These are phyloP conservation scores for Hycleus phaleratus DNA, from an alignment of 1,140 invertebrate genomes.

Conservation along the genomic window DNA sequence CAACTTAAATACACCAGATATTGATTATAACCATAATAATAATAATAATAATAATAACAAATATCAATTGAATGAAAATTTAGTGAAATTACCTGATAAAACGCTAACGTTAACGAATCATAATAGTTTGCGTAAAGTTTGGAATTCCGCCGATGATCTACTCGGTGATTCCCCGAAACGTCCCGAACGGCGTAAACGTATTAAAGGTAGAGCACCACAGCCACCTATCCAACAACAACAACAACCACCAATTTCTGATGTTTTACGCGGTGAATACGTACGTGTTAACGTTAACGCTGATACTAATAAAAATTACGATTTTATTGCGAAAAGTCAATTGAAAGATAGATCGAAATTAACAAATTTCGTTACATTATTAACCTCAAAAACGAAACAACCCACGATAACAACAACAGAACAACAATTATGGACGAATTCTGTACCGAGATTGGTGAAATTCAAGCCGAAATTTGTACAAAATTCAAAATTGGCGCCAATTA, in stretches of 20 bases:
- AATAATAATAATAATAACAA: background rate
- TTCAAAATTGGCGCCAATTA: too few relatives aligned
- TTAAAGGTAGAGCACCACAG: conserved; percentile 29
- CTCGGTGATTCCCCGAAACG: conserved; percentile 30
- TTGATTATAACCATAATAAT: background rate
- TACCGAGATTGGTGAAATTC: conserved; percentile 29
- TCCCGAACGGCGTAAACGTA: conserved; percentile 32
- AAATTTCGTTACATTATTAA: conserved; percentile 21
- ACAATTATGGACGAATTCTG: conserved; percentile 33
- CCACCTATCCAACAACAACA: conserved; percentile 16
- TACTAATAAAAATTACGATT: conserved; percentile 15
- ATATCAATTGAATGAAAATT: background rate
- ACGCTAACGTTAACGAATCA: background rate
- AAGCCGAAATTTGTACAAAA: background rate
- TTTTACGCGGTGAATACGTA: conserved; percentile 36
- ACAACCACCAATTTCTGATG: conserved; percentile 18
- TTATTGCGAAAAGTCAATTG: conserved; percentile 23
- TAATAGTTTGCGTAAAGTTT: conserved; percentile 29
- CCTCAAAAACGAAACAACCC: conserved; percentile 18
- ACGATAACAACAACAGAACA: conserved; percentile 16
- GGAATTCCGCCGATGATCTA: conserved; percentile 36
- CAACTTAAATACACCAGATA: conserved; percentile 35
- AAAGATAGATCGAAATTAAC: conserved; percentile 29
- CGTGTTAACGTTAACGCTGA: conserved; percentile 30
- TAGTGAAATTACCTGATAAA: background rate